phyloP scores from a whole-genome alignment of 2,797 vertebrate species.

The Rhinoraja longicauda region DNA sequence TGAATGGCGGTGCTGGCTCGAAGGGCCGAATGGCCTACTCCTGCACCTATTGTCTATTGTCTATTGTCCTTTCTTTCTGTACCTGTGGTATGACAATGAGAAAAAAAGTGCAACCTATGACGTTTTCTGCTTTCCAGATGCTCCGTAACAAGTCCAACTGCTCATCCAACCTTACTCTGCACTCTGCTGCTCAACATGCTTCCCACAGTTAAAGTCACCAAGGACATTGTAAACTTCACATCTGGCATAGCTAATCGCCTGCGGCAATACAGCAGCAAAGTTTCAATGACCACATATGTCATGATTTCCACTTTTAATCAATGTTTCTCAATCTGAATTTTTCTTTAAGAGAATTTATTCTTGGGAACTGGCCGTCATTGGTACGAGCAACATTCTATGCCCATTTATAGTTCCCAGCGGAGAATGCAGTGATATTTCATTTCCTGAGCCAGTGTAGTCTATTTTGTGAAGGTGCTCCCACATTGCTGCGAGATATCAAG shows the following conservation, averaged over 20 bases:
- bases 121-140: too few relatives aligned
- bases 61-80: too few relatives aligned
- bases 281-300: not conserved
- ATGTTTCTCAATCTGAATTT: not conserved
- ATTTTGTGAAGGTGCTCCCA: not conserved
- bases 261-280: not conserved
- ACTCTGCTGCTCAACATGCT: too few relatives aligned
- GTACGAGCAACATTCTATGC: not conserved
- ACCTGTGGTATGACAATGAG: too few relatives aligned
- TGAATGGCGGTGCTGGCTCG: too few relatives aligned
- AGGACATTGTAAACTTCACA: not conserved
- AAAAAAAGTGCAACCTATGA: too few relatives aligned
- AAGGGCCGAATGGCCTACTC: too few relatives aligned
- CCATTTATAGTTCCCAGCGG: not conserved
- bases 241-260: not conserved
- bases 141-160: too few relatives aligned
- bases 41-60: too few relatives aligned
- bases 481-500: not conserved
- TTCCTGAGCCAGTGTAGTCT: not conserved
- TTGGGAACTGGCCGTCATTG: not conserved
- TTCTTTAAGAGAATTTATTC: not conserved
- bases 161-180: too few relatives aligned
- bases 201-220: too few relatives aligned
- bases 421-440: not conserved
- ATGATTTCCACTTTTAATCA: not conserved